A percentile compares a stretch with the other conserved stretches of the same genome.
These are phyloP conservation scores for Andrena bicolor DNA, from an alignment of 2,888 invertebrate species.

Conservation along the genomic window DNA sequence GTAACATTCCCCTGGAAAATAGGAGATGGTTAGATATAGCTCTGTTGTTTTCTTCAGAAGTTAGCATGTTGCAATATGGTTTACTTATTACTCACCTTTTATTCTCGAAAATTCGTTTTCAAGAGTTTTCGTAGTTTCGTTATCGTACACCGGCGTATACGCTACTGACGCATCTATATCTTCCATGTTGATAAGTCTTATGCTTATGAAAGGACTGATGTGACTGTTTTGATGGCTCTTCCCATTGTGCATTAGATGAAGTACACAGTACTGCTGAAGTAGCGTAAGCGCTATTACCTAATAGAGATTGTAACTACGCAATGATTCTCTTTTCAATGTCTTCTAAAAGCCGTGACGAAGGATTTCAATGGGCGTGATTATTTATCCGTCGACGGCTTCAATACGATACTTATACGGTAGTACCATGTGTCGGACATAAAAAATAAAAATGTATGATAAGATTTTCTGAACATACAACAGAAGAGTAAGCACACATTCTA, in stretches of 20 bases:
- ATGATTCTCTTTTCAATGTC: not conserved
- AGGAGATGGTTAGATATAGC: constrained; percentile 1
- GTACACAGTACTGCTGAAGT: not conserved
- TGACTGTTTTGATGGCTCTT: not conserved
- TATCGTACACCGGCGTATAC: constrained; percentile 78
- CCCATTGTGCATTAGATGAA: not conserved
- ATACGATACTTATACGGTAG: not conserved
- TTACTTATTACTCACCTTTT: constrained; percentile 74
- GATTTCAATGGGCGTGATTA: not conserved
- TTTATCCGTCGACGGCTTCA: not conserved
- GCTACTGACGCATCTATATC: constrained; percentile 55
- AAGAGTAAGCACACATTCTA: not conserved
- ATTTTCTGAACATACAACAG: not conserved
- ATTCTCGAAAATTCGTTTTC: constrained; percentile 79
- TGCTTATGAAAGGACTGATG: not conserved
- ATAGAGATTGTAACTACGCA: constrained; percentile 1
- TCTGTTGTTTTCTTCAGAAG: not conserved
- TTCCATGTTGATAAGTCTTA: constrained; percentile 61
- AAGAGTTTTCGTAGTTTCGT: constrained; percentile 70
- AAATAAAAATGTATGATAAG: constrained; percentile 5
- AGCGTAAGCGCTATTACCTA: constrained; percentile 36
- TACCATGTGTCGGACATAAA: not conserved
- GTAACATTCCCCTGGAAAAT: constrained; percentile 89
- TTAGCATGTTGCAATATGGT: not conserved
- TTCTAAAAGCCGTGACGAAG: not conserved